Conservation (phyloP, 2,797 vertebrate species). For the Melanogrammus aeglefinus region DNA sequence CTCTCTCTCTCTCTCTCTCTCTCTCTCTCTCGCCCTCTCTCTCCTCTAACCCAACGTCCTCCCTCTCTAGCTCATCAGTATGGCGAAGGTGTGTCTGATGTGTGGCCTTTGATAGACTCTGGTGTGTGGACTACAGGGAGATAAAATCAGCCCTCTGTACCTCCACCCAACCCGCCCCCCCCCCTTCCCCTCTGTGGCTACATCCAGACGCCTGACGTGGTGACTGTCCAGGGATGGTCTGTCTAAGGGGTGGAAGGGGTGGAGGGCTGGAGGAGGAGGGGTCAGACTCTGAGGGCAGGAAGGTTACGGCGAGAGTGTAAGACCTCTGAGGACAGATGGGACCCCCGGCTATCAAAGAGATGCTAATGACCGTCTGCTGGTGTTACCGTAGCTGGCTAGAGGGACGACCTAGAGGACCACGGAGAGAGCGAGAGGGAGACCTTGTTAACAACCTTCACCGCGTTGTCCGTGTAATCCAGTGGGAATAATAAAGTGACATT, state of each 20-base stretch:
- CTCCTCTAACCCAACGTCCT: not conserved
- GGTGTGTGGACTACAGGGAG: slow-evolving; percentile 49
- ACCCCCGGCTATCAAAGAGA: slow-evolving; percentile 58
- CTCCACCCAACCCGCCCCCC: slow-evolving; percentile 7
- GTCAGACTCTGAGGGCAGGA: slow-evolving; percentile 32
- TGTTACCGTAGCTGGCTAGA: slow-evolving; percentile 48
- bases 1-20: slow-evolving; percentile 14
- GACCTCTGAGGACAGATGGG: slow-evolving; percentile 49
- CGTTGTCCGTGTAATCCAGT: not conserved
- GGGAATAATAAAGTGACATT: not conserved
- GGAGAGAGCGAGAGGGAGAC: slow-evolving; percentile 25
- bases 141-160: slow-evolving; percentile 42
- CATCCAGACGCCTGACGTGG: not conserved
- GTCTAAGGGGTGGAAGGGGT: slow-evolving; percentile 17
- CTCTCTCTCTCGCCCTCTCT: not conserved
- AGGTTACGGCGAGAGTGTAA: slow-evolving; percentile 46
- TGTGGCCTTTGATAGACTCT: slow-evolving; percentile 56
- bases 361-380: slow-evolving; percentile 58
- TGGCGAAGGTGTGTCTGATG: slow-evolving; percentile 52
- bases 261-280: slow-evolving; percentile 28
- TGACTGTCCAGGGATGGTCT: slow-evolving; percentile 10
- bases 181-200: slow-evolving; percentile 10
- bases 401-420: slow-evolving; percentile 42
- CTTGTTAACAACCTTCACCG: not conserved
- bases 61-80: slow-evolving; percentile 50